A percentile compares a stretch with the other conserved stretches of the same genome.
phyloP scores from a whole-genome alignment of 2,797 vertebrate genomes.

The Catostomus latipinnis region DNA sequence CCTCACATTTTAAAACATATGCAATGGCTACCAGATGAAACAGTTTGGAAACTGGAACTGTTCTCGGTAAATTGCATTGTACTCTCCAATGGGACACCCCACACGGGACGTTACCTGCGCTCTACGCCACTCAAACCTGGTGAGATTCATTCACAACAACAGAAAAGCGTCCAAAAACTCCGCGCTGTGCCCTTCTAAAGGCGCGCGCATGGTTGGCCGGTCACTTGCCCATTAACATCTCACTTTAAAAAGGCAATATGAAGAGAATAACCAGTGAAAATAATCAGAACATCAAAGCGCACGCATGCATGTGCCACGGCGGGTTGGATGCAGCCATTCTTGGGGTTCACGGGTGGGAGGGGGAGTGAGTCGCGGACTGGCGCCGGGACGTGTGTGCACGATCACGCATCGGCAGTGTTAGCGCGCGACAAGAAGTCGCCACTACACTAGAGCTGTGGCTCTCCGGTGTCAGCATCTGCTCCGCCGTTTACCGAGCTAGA shows the following conservation, averaged over 20 bases:
- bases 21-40: neutral
- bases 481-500: conserved; percentile 15
- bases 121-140: neutral
- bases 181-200: too few species aligned
- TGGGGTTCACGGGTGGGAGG: conserved; percentile 51
- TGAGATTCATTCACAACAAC: neutral
- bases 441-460: conserved; percentile 59
- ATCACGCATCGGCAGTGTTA: conserved; percentile 66
- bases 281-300: neutral
- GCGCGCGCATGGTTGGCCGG: too few species aligned
- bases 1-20: neutral
- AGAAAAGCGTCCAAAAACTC: neutral
- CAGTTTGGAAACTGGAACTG: neutral
- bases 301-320: conserved; percentile 17
- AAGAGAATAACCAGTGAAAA: neutral
- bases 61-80: neutral
- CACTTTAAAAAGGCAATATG: neutral
- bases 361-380: conserved; percentile 30
- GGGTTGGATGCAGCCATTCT: conserved; percentile 23
- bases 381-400: conserved; percentile 50
- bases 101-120: neutral
- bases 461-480: conserved; percentile 41
- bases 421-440: conserved; percentile 78
- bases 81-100: too few species aligned
- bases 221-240: neutral